Percentiles rank a stretch among this genome's conserved stretches.
These are phyloP conservation scores for Tragelaphus eurycerus DNA, from an alignment of 2,797 vertebrate genomes.

Conservation along the genomic window DNA sequence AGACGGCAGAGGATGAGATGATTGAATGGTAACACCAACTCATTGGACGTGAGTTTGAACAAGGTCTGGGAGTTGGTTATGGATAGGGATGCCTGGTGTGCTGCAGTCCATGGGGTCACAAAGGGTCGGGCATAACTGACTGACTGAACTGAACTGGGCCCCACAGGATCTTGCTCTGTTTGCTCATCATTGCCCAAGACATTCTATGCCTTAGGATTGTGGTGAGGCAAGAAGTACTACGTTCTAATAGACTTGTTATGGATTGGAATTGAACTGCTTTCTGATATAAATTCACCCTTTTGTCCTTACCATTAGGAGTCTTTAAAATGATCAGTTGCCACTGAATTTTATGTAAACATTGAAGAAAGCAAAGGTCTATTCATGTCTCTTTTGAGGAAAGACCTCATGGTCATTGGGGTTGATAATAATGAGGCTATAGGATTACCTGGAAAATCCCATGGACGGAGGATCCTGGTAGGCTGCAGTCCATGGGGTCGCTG, in stretches of 20 bases:
- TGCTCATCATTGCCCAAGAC: not conserved
- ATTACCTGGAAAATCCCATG: too few relatives aligned
- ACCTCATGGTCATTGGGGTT: not conserved
- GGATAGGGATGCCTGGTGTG: not conserved
- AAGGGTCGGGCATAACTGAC: rapidly evolving
- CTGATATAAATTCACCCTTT: not conserved
- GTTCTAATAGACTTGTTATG: not conserved
- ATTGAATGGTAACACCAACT: not conserved
- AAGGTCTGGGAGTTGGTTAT: not conserved
- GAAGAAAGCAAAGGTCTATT: not conserved
- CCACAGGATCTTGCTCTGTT: not conserved
- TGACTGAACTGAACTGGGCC: not conserved
- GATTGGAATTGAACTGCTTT: not conserved
- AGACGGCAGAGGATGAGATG: not conserved
- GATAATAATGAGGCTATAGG: not conserved
- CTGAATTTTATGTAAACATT: not conserved
- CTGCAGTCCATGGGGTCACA: not conserved
- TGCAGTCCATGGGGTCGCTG: too few relatives aligned
- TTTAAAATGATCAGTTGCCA: not conserved
- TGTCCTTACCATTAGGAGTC: not conserved
- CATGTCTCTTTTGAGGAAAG: not conserved
- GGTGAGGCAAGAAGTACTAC: not conserved
- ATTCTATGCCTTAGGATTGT: not conserved
- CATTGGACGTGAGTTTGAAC: not conserved
- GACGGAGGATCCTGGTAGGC: too few relatives aligned